Conservation (phyloP, 2,888 invertebrate genomes). For the Zootermopsis nevadensis region DNA sequence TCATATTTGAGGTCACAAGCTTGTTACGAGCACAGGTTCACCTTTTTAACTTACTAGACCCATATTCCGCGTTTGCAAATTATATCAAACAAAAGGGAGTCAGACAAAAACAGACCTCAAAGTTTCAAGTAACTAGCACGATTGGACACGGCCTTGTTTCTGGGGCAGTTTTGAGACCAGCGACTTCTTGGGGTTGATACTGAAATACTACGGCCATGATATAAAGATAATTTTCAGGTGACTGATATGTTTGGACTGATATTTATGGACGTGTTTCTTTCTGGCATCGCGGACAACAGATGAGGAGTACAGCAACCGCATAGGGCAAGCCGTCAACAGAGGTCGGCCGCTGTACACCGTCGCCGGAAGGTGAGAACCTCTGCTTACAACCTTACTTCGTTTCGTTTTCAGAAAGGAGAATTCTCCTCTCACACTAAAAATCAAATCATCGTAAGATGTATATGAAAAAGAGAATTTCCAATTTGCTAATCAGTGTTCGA, state of each 20-base stretch:
- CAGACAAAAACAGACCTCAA: no score
- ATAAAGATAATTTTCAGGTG: background rate
- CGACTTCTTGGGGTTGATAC: background rate
- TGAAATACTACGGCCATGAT: background rate
- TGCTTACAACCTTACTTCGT: background rate
- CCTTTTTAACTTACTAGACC: no score
- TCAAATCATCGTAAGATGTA: background rate
- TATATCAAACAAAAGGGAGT: no score
- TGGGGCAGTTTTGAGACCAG: no score
- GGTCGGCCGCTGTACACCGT: background rate
- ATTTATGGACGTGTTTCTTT: slow-evolving; percentile 12
- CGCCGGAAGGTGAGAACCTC: background rate
- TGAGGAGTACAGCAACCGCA: slow-evolving; percentile 27
- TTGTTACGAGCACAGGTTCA: background rate
- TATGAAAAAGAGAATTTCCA: background rate
- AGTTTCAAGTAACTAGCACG: no score
- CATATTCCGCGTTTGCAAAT: no score
- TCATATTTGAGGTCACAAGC: no score
- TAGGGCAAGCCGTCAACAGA: background rate
- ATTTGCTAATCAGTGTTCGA: no score
- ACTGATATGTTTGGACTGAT: background rate
- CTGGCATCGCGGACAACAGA: background rate
- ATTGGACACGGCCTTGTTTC: no score
- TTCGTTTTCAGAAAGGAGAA: background rate
- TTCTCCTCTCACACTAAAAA: background rate